Conservation (phyloP, 1,140 invertebrate species). For the Caenorhabditis elegans region WBcel235 BX284603.4:3431001-3431500, state of each 20-base stretch:
- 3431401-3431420: background rate
- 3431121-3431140: conserved; percentile 20
- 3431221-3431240: no score
- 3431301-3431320: conserved; percentile 22
- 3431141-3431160: conserved; percentile 23
- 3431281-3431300: no score
- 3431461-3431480: background rate
- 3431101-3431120: conserved; percentile 22
- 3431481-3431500: background rate
- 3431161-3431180: background rate
- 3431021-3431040: no score
- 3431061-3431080: no score
- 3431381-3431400: background rate
- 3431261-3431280: no score
- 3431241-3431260: no score
- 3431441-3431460: conserved; percentile 11
- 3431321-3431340: conserved; percentile 23
- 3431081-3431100: no score
- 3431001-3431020: no score
- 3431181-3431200: no score
- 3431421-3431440: background rate
- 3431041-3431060: no score
- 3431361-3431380: conserved; percentile 22
- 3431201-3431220: no score
- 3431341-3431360: conserved; percentile 27